Conservation (phyloP, 1,140 invertebrate genomes). For the Halictus rubicundus region DNA sequence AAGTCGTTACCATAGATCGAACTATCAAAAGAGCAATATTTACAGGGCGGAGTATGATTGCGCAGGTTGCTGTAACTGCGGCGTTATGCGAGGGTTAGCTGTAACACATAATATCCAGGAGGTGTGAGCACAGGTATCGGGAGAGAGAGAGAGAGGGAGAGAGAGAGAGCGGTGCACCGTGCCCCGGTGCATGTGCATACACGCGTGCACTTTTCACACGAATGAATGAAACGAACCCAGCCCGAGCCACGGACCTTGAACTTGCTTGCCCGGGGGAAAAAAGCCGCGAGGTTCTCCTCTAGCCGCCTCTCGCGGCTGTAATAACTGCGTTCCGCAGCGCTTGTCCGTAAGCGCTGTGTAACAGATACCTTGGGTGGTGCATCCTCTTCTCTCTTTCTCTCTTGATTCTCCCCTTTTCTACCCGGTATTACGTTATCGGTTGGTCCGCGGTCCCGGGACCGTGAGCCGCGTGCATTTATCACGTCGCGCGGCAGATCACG, state of each 20-base stretch:
- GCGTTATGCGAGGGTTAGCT: too few species aligned
- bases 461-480: constrained; percentile 46
- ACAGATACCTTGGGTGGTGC: constrained; percentile 51
- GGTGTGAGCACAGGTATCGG: neutral
- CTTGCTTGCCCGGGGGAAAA: constrained; percentile 62
- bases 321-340: constrained; percentile 62
- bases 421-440: constrained; percentile 62
- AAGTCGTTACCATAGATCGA: too few species aligned
- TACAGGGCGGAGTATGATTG: too few species aligned
- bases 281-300: constrained; percentile 37
- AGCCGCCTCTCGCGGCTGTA: constrained; percentile 61
- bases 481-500: constrained; percentile 25
- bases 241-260: constrained; percentile 73
- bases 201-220: constrained; percentile 68
- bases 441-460: constrained; percentile 13
- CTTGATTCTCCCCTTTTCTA: constrained; percentile 57
- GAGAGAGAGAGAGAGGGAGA: too few species aligned
- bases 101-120: constrained; percentile 2
- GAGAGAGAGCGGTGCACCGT: neutral
- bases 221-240: constrained; percentile 74
- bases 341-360: constrained; percentile 59
- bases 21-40: too few species aligned
- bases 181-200: neutral
- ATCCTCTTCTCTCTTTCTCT: neutral
- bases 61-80: too few species aligned